A percentile compares a stretch with the other conserved stretches of the same genome.
Evolutionary conservation across 2,113 vertebrate genomes (phyloP).

Genomic region (Macrotus californicus): DNA sequence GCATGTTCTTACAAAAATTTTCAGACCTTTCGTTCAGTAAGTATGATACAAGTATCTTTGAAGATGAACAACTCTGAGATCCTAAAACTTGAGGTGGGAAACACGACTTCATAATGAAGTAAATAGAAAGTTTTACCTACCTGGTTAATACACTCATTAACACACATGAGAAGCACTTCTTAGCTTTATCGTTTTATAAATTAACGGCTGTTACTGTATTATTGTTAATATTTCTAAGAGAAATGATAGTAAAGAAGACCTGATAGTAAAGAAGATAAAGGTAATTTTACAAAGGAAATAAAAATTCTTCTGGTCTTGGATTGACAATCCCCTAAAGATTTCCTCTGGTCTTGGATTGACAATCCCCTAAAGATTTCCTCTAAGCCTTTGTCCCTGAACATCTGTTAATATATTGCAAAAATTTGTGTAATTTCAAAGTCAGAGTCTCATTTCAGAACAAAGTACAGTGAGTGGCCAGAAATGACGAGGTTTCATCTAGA

Average conservation of each 20-base stretch:
- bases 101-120: not conserved
- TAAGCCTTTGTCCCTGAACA: not conserved
- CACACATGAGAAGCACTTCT: slow-evolving; percentile 8
- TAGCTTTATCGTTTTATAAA: not conserved
- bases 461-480: slow-evolving; percentile 6
- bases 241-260: not conserved
- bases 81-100: not conserved
- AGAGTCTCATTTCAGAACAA: not conserved
- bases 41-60: not conserved
- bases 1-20: not conserved
- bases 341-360: not conserved
- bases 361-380: not conserved
- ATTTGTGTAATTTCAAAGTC: slow-evolving; percentile 37
- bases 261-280: not conserved
- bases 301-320: not conserved
- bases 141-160: not conserved
- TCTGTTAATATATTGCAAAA: not conserved
- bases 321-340: no score
- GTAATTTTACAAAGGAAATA: not conserved
- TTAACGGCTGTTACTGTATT: not conserved
- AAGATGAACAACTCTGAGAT: not conserved
- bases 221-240: not conserved
- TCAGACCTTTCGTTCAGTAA: not conserved
- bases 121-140: not conserved
- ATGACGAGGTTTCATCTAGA: slow-evolving; percentile 21